These are phyloP conservation scores for Platysternon megacephalum DNA, from an alignment of 2,113 vertebrate genomes.

Conservation along the genomic window DNA sequence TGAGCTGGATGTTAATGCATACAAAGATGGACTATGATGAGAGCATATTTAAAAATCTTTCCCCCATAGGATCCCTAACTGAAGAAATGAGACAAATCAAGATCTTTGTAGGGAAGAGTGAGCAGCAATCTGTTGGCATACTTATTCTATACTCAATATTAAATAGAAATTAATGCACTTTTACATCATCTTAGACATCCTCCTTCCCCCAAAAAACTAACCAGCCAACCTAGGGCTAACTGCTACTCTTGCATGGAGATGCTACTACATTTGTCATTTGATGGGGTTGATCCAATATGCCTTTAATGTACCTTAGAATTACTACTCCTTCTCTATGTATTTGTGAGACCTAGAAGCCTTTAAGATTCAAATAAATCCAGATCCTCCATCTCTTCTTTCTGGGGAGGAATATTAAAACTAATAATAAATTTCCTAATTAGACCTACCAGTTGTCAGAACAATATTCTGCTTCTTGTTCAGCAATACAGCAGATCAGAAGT, in stretches of 20 bases:
- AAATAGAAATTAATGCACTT: background rate
- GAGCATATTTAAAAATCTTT: background rate
- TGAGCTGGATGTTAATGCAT: background rate
- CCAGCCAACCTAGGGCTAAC: background rate
- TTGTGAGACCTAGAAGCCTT: background rate
- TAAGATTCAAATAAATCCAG: background rate
- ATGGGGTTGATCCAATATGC: background rate
- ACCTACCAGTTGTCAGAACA: background rate
- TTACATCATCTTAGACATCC: background rate
- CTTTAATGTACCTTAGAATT: background rate
- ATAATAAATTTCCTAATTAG: background rate
- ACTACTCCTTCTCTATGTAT: background rate
- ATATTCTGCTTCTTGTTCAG: background rate
- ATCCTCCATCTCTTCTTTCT: background rate
- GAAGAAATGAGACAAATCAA: background rate
- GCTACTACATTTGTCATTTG: background rate
- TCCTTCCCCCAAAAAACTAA: background rate
- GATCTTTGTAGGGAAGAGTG: background rate
- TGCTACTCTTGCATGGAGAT: background rate
- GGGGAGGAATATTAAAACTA: background rate
- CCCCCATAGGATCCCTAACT: background rate
- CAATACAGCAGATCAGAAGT: background rate
- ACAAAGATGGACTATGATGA: background rate
- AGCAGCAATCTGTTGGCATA: background rate
- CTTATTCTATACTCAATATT: background rate